A percentile compares a stretch with the other conserved stretches of the same genome.
Evolutionary conservation across 2,888 invertebrate species (phyloP).

Genomic region (Chydorus sphaericus): DNA sequence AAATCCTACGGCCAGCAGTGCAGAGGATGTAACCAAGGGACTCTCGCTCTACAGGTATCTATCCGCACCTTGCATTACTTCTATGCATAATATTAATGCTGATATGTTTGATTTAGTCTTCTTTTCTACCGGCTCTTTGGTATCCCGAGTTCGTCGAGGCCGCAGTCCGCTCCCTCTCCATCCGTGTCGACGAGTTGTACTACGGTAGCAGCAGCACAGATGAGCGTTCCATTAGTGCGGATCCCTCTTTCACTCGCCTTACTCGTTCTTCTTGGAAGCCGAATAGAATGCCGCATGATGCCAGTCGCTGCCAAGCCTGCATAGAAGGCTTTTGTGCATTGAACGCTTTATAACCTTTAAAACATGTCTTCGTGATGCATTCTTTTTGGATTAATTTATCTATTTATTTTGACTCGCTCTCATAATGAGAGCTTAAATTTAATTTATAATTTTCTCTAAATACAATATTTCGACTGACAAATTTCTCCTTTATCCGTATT

Average conservation of each 20-base stretch:
- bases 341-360: no score
- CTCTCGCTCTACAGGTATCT: no score
- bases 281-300: not conserved
- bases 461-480: no score
- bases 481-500: no score
- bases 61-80: not conserved
- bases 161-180: not conserved
- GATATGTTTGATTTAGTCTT: not conserved
- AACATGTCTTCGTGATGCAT: no score
- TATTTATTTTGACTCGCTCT: no score
- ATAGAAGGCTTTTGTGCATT: not conserved
- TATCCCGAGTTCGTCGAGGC: not conserved
- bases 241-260: not conserved
- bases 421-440: no score
- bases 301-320: not conserved
- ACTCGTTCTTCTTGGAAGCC: not conserved
- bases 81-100: no score
- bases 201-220: not conserved
- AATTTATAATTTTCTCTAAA: no score
- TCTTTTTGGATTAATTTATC: no score
- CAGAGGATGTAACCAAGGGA: slow-evolving; percentile 25
- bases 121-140: not conserved
- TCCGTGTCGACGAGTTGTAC: not conserved
- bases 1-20: slow-evolving; percentile 34
- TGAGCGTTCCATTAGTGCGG: not conserved